Conservation (phyloP, 2,888 invertebrate species). For the Agrotis clavis region DNA sequence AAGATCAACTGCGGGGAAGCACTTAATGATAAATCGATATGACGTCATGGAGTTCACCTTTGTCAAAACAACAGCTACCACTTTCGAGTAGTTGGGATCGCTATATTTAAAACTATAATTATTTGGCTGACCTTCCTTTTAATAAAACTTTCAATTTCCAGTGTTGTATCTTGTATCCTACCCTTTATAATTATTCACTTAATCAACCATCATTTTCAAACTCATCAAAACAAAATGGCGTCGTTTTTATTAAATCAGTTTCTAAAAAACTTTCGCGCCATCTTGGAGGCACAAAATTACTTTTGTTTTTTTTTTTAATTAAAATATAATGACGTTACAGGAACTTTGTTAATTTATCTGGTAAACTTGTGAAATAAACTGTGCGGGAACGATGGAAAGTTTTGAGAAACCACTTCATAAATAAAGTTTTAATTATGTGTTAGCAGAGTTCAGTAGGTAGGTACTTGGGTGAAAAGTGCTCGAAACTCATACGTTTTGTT, state of each 20-base stretch:
- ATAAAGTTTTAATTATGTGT: constrained; percentile 56
- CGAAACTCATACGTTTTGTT: constrained; percentile 6
- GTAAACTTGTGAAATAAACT: constrained; percentile 48
- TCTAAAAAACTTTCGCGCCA: constrained; percentile 21
- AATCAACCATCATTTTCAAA: not conserved
- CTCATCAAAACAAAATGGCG: constrained; percentile 1
- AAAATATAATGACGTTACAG: constrained; percentile 42
- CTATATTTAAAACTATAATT: not conserved
- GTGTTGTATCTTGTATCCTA: not conserved
- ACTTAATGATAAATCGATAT: not conserved
- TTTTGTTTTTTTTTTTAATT: constrained; percentile 58
- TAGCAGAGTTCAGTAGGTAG: not conserved
- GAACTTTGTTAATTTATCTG: constrained; percentile 62
- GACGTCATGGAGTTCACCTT: not conserved
- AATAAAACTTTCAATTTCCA: not conserved
- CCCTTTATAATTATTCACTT: constrained; percentile 5
- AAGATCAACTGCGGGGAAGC: not conserved
- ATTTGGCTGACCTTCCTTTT: not conserved
- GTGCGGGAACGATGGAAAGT: constrained; percentile 30
- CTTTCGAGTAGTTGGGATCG: too few species aligned
- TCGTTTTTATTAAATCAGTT: constrained; percentile 1
- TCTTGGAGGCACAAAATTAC: constrained; percentile 30
- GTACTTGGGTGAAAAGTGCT: constrained; percentile 1
- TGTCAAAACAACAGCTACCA: not conserved
- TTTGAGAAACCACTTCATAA: constrained; percentile 51